Percentiles rank a stretch among this genome's conserved stretches.
These are phyloP conservation scores for Labeo calbasu DNA, from an alignment of 2,797 vertebrate genomes.

Conservation along the genomic window DNA sequence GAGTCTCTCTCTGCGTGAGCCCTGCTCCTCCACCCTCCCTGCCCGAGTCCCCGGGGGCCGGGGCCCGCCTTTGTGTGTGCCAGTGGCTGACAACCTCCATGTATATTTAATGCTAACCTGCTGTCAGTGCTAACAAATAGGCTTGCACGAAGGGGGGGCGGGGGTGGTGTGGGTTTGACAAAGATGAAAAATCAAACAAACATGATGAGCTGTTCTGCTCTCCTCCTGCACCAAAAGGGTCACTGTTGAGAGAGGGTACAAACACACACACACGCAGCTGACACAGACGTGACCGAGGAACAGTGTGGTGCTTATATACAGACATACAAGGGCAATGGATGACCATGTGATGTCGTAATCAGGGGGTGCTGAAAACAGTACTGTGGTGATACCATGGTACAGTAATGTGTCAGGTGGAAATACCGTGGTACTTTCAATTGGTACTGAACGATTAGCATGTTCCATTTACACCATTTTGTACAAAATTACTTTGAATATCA, in stretches of 20 bases:
- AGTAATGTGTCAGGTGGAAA: background rate
- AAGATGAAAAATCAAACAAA: constrained; percentile 74
- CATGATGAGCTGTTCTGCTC: constrained; percentile 64
- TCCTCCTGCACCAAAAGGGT: constrained; percentile 68
- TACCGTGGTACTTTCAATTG: background rate
- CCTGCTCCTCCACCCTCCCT: constrained; percentile 65
- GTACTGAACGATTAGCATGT: background rate
- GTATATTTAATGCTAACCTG: constrained; percentile 89
- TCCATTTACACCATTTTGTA: too few species aligned
- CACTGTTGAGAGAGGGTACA: constrained; percentile 63
- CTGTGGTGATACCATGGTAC: background rate
- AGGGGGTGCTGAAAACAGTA: background rate
- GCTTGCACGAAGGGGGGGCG: constrained; percentile 72
- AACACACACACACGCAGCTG: constrained; percentile 6
- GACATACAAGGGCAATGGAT: constrained; percentile 10
- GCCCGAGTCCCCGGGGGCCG: constrained; percentile 69
- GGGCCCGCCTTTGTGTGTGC: constrained; percentile 79
- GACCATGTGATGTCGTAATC: constrained; percentile 27
- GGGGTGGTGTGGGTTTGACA: constrained; percentile 53
- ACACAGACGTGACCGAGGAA: constrained; percentile 6
- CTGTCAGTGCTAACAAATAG: constrained; percentile 87
- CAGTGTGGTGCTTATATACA: background rate
- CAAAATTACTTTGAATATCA: background rate
- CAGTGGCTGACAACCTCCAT: constrained; percentile 83
- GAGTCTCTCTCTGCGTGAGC: constrained; percentile 46